Conservation (phyloP, 2,113 vertebrate species). For the Gymnarchus niloticus region DNA sequence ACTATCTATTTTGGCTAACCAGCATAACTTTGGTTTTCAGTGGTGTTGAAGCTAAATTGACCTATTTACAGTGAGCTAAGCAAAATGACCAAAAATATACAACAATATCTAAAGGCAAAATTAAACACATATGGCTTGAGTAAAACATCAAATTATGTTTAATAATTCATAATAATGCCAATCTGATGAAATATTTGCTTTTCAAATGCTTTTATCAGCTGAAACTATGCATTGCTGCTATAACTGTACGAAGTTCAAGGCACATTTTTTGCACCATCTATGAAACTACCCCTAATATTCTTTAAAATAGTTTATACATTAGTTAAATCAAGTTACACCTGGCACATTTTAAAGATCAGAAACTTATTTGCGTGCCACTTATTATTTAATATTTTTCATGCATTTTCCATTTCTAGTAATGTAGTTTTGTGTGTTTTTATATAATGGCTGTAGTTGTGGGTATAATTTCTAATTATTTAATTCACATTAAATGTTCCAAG, state of each 20-base stretch:
- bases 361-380: background rate
- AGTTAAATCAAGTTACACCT: background rate
- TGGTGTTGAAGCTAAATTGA: too few species aligned
- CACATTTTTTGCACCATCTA: background rate
- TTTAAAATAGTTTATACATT: background rate
- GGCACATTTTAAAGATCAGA: background rate
- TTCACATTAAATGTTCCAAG: background rate
- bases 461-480: background rate
- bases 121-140: too few species aligned
- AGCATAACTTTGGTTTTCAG: too few species aligned
- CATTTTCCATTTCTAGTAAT: background rate
- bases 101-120: too few species aligned
- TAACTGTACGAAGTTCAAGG: background rate
- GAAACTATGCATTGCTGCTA: conserved; percentile 4
- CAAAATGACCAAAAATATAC: too few species aligned
- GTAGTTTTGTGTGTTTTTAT: background rate
- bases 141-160: background rate
- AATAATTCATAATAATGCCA: background rate
- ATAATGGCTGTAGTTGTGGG: background rate
- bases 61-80: too few species aligned
- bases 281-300: background rate
- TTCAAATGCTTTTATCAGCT: background rate
- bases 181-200: background rate
- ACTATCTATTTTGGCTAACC: too few species aligned
- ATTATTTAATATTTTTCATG: conserved; percentile 1